Base-by-base conservation (phyloP, 2,888 invertebrate genomes). In the Resseliella maxima region DNA sequence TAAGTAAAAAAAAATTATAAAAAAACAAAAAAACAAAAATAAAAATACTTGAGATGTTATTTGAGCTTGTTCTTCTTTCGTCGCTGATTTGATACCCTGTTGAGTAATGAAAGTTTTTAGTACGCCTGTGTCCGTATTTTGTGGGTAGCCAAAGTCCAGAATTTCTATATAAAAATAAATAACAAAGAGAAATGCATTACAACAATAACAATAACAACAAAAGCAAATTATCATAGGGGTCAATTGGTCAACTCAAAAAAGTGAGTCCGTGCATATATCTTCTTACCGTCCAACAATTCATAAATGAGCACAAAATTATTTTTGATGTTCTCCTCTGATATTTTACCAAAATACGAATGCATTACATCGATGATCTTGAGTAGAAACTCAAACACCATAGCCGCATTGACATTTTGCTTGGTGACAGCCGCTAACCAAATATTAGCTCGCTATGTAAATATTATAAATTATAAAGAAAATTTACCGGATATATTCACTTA, bases 381-480 rank as follows among this genome's bases (percentile, higher is more conserved):
- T 83, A 99, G 93, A 91, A 99, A 99, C 92, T 99, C 99, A 91
- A 99, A 99, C 59, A 99, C 99, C 99, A 99, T 99, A 0, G 99
- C 98, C 21, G 99, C 99, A 90, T 99, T 99, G 87, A 99, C 99
- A 95, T 99, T 99, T 92, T 99, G 99, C 92, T 99, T 98, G 36
- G 99, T 99, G n/a, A 99, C 99, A 0, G 99, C 99, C 72, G 99
- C 99, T 88, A 99, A 92, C 99, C 99, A 99, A 89, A 99, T 99
- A 91, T 99, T 99, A 18, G 99, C 98, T 87, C 99, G 93, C 95
- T 97, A 90, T 2, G 21, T 8, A 15, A 24, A 59, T n/a, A n/a
- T n/a, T n/a, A n/a, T n/a, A n/a, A n/a, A n/a, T n/a, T n/a, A n/a
- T n/a, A 24, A 2, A 59, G 59, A 36, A 50, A 50, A 10, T 50